phyloP scores from a whole-genome alignment of 92 coral and sea anemone species.

The Paramuricea clavata region DNA sequence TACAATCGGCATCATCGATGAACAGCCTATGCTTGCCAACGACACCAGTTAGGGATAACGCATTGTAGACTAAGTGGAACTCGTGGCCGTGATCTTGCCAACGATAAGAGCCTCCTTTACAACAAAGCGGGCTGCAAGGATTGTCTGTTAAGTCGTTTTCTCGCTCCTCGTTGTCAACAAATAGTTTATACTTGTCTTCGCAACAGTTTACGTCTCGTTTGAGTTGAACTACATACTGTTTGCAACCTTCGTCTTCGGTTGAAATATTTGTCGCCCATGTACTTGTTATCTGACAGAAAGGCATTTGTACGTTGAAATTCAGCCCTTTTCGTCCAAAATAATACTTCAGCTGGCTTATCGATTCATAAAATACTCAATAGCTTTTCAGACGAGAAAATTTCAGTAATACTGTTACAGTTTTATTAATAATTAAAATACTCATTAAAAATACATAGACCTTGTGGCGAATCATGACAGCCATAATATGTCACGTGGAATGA shows the following conservation, averaged over 20 bases:
- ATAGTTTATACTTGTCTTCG: constrained; percentile 78
- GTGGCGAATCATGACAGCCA: no score
- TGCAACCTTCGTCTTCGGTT: constrained; percentile 76
- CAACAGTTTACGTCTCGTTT: constrained; percentile 73
- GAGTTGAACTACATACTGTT: constrained; percentile 79
- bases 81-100: constrained; percentile 92
- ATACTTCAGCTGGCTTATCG: not conserved
- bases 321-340: not conserved
- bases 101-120: constrained; percentile 79
- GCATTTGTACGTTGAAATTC: constrained; percentile 51
- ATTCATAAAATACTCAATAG: not conserved
- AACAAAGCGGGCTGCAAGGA: constrained; percentile 93
- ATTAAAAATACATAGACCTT: no score
- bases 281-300: constrained; percentile 74
- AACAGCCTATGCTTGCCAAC: constrained; percentile 86
- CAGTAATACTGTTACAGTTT: not conserved
- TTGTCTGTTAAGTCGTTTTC: constrained; percentile 82
- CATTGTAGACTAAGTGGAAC: constrained; percentile 79
- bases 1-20: constrained; percentile 83
- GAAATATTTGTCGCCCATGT: constrained; percentile 88
- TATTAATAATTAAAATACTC: no score
- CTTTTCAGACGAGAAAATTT: not conserved
- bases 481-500: no score
- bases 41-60: constrained; percentile 72
- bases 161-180: constrained; percentile 75